These are phyloP conservation scores for Nasonia vitripennis DNA, from an alignment of 1,140 invertebrate genomes.

Conservation along the genomic window DNA sequence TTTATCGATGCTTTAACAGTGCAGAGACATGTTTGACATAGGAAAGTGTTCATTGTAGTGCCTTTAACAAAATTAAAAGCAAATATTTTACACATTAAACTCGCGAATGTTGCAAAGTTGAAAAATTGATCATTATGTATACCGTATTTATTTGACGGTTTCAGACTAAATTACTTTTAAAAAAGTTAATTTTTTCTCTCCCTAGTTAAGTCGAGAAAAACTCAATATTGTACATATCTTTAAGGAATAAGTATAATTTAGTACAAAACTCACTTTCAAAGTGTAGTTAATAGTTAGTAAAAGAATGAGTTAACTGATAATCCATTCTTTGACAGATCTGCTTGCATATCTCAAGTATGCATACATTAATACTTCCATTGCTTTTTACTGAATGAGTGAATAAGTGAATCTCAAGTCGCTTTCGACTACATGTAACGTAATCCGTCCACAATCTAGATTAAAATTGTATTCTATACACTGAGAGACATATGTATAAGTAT, in stretches of 20 bases:
- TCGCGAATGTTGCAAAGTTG: not conserved
- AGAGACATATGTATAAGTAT: not conserved
- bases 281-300: slow-evolving; percentile 24
- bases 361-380: not conserved
- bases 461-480: not conserved
- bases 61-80: too few species aligned
- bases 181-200: not conserved
- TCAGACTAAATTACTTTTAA: not conserved
- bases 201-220: not conserved
- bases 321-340: not conserved
- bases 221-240: slow-evolving; percentile 22
- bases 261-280: slow-evolving; percentile 33
- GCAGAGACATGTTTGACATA: too few species aligned
- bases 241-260: slow-evolving; percentile 26
- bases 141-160: not conserved
- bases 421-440: not conserved
- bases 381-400: not conserved
- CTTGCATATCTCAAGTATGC: not conserved
- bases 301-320: not conserved
- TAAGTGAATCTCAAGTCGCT: not conserved
- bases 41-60: too few species aligned
- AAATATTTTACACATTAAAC: too few species aligned
- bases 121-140: too few species aligned
- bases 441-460: not conserved
- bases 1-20: not conserved